Evolutionary conservation across 2,113 vertebrate species (phyloP).

Genomic region (Hemichromis elongatus): DNA sequence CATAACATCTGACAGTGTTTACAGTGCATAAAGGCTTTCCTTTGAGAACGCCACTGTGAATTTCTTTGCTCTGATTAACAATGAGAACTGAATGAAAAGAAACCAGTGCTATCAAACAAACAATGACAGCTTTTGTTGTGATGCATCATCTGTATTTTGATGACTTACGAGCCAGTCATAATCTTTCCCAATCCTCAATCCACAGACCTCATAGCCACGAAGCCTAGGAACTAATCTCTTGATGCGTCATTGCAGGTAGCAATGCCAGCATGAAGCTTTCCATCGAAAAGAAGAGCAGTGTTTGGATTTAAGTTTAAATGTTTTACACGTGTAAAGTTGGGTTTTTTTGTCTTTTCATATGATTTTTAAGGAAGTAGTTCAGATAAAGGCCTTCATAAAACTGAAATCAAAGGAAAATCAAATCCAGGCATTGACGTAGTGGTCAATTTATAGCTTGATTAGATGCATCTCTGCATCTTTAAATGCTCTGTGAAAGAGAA

Average conservation of each 20-base stretch:
- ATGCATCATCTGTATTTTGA: slow-evolving; percentile 18
- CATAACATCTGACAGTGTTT: neutral
- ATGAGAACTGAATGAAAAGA: neutral
- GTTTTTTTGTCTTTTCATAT: neutral
- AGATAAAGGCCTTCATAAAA: neutral
- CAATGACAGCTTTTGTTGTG: neutral
- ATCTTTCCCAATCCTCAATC: neutral
- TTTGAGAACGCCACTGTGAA: neutral
- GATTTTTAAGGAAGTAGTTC: neutral
- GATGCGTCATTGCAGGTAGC: neutral
- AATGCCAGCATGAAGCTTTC: neutral
- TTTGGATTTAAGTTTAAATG: neutral
- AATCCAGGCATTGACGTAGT: neutral
- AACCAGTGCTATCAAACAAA: neutral
- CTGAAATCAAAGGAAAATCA: accelerated
- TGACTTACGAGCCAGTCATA: neutral
- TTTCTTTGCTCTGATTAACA: neutral
- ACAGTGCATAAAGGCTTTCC: neutral
- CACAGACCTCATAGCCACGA: neutral
- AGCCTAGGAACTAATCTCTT: slow-evolving; percentile 1
- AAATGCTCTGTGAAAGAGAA: neutral
- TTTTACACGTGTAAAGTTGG: neutral
- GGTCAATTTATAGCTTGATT: neutral
- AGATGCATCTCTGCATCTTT: neutral
- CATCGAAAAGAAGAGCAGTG: neutral